Conservation (phyloP, 2,888 invertebrate species). For the Cremastobaeus sp. region DNA sequence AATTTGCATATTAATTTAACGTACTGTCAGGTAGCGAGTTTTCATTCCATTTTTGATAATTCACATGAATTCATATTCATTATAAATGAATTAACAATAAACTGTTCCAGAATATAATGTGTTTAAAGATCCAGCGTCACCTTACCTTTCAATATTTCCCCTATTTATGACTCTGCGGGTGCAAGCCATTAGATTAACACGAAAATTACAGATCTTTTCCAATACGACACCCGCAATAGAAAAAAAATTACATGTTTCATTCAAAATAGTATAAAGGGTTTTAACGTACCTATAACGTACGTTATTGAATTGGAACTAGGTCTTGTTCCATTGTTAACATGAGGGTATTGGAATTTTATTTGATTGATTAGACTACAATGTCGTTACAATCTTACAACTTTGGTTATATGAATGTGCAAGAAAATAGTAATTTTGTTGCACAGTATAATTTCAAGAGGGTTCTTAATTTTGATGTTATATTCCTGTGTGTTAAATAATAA, state of each 20-base stretch:
- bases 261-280: slow-evolving; percentile 36
- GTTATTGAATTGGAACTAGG: slow-evolving; percentile 44
- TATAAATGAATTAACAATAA: no score
- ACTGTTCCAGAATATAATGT: no score
- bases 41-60: no score
- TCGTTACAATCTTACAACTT: slow-evolving; percentile 1
- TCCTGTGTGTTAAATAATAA: no score
- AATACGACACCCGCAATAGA: slow-evolving; percentile 54
- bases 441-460: no score
- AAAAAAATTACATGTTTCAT: slow-evolving; percentile 57
- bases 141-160: slow-evolving; percentile 39
- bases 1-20: no score
- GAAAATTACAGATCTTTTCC: slow-evolving; percentile 54
- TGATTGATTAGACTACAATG: slow-evolving; percentile 43
- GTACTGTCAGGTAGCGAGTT: no score
- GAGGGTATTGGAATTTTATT: slow-evolving; percentile 41
- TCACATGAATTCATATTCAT: no score
- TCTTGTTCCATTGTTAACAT: slow-evolving; percentile 39
- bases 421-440: no score
- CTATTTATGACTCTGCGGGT: slow-evolving; percentile 49
- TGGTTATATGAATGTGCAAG: slow-evolving; percentile 6
- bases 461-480: no score
- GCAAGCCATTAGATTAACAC: slow-evolving; percentile 50
- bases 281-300: slow-evolving; percentile 55
- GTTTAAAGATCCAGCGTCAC: slow-evolving; percentile 13